Evolutionary conservation across 1,140 invertebrate genomes (phyloP).

Genomic region (Penaeus chinensis): DNA sequence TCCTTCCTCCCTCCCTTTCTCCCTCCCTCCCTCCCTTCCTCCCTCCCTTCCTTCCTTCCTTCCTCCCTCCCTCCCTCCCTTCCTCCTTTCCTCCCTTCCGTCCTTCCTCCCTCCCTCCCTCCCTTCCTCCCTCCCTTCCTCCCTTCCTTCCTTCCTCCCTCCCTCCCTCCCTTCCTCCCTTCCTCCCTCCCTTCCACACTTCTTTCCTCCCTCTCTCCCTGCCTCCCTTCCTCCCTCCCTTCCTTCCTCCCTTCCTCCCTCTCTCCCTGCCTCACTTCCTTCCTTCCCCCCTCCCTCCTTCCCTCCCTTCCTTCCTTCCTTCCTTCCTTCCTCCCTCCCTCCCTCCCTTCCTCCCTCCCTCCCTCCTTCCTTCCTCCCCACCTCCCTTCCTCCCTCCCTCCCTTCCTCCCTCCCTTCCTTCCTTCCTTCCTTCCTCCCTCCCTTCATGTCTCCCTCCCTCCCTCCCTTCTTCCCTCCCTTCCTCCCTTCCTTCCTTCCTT

Average conservation of each 20-base stretch:
- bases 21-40: neutral
- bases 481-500: neutral
- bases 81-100: neutral
- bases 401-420: neutral
- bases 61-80: neutral
- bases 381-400: neutral
- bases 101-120: neutral
- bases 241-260: neutral
- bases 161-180: neutral
- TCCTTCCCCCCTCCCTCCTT: neutral
- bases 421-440: neutral
- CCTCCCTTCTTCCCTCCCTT: neutral
- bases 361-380: neutral
- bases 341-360: neutral
- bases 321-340: neutral
- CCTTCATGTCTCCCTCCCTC: neutral
- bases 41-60: neutral
- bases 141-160: neutral
- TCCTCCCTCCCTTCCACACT: neutral
- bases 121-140: neutral
- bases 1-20: neutral
- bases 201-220: neutral
- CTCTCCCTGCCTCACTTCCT: slow-evolving; percentile 3
- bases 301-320: neutral
- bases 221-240: neutral